Evolutionary conservation across 1,140 invertebrate genomes (phyloP), one percentile per base, ranked within the genome.

Genomic region (Drosophila saltans): DNA sequence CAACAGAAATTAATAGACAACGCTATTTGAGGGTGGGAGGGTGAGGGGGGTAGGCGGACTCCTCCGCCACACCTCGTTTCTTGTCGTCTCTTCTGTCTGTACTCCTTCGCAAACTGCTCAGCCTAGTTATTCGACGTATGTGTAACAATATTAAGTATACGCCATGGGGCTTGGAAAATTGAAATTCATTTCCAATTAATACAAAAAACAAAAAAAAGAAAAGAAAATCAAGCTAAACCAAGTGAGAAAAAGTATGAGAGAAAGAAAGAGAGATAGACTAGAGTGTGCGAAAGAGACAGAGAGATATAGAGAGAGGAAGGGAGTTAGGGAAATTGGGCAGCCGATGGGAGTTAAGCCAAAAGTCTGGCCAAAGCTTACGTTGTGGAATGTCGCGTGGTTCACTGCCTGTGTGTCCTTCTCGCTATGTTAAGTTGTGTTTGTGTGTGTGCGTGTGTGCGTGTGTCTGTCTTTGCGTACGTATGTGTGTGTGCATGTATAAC

Each of bases 131-230:
- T 52, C 21, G 59, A 66, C 75, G 78, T 85, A 78, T 85, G 78
- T 70, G 72, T 79, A 66, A 75, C 56, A 43, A 52, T 70, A 74
- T 84, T 80, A 84, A 78, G 81, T 78, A 84, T 84, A 84, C 81
- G 81, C 65, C 60, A 52, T 1, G 45, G 45, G 39, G 45, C 7
- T 30, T 45, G 52, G 56, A 48, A 61, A 57, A 63, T 60, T 63
- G 33, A 41, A 60, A 69, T 64, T 56, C 28, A 58, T 75, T 75
- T 69, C 57, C 66, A 77, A 73, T 77, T 77, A 77, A 72, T 68
- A 30, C 21, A 52, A 45, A 39, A 72, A 40, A 16, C 45, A 45
- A 57, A 21, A 16, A 16, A 60, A 48, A 72, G 9, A 16, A 8
- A 16, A 5, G 11, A 28, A n/a, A 9, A 52, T 11, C 11, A 45